Conservation (phyloP, 2,797 vertebrate species). For the Danio tinwini region DNA sequence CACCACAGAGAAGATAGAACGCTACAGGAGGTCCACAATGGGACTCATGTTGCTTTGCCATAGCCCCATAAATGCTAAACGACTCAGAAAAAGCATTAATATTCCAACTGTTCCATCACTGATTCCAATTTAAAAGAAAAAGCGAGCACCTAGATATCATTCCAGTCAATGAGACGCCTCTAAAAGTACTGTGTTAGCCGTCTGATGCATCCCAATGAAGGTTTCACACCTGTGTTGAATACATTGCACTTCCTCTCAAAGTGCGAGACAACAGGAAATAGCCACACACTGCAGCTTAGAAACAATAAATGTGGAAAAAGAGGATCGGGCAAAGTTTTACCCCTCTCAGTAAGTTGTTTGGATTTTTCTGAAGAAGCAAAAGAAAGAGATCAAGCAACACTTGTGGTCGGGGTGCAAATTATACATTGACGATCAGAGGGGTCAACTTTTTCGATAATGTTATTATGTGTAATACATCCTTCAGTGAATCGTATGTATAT, state of each 20-base stretch:
- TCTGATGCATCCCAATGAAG: conserved; percentile 27
- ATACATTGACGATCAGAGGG: no score
- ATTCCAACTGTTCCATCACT: conserved; percentile 47
- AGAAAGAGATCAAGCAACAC: not conserved
- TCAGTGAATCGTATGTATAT: no score
- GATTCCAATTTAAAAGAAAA: conserved; percentile 48
- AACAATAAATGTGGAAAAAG: not conserved
- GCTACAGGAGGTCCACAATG: conserved; percentile 52
- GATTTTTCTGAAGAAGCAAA: not conserved
- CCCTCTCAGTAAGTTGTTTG: not conserved
- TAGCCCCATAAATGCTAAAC: conserved; percentile 53
- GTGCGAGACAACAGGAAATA: not conserved
- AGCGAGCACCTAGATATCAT: conserved; percentile 42
- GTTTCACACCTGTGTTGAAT: conserved; percentile 29
- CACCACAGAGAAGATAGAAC: conserved; percentile 61
- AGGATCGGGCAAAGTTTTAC: not conserved
- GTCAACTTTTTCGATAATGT: no score
- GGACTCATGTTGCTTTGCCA: conserved; percentile 54
- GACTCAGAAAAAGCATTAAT: conserved; percentile 50
- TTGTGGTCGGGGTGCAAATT: no score
- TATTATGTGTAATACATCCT: no score
- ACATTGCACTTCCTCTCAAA: not conserved
- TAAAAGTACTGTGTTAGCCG: not conserved
- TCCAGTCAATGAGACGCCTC: conserved; percentile 44
- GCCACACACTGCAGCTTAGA: not conserved